Conservation (phyloP, 1,140 invertebrate species). For the Dinoponera quadriceps region DNA sequence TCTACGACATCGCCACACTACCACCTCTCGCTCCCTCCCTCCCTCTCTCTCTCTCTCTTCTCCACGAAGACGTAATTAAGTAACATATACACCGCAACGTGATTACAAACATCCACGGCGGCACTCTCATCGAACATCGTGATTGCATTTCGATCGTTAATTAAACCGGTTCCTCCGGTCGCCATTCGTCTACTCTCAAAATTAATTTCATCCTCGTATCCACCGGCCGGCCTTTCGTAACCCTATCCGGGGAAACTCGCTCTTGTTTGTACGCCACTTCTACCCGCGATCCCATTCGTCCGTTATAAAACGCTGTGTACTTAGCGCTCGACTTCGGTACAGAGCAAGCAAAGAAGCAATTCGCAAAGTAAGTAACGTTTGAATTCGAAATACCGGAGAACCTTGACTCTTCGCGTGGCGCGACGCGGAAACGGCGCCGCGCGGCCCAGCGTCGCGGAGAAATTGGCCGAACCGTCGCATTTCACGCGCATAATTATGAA, state of each 20-base stretch:
- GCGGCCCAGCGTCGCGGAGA: neutral
- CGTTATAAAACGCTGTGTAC: conserved; percentile 58
- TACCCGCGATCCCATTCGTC: conserved; percentile 52
- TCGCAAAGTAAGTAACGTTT: conserved; percentile 60
- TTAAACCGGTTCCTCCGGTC: conserved; percentile 36
- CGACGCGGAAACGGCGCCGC: neutral
- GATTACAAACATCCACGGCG: neutral
- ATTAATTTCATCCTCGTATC: conserved; percentile 40
- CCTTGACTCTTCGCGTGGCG: neutral
- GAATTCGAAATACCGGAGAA: conserved; percentile 34
- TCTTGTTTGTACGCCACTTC: conserved; percentile 60
- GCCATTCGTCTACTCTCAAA: conserved; percentile 47
- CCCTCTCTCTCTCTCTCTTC: neutral
- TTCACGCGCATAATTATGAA: conserved; percentile 53
- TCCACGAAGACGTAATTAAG: conserved; percentile 16
- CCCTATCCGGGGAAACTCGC: conserved; percentile 45
- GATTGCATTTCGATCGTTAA: conserved; percentile 37
- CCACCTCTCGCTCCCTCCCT: too few relatives aligned
- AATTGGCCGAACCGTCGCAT: conserved; percentile 33
- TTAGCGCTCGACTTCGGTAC: conserved; percentile 51
- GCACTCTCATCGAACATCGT: conserved; percentile 6
- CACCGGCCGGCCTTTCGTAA: conserved; percentile 32
- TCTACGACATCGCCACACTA: neutral
- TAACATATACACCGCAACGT: neutral
- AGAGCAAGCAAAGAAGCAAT: conserved; percentile 61